Evolutionary conservation across 2,888 invertebrate genomes (phyloP).

Genomic region (Lepidochitona cinerea): DNA sequence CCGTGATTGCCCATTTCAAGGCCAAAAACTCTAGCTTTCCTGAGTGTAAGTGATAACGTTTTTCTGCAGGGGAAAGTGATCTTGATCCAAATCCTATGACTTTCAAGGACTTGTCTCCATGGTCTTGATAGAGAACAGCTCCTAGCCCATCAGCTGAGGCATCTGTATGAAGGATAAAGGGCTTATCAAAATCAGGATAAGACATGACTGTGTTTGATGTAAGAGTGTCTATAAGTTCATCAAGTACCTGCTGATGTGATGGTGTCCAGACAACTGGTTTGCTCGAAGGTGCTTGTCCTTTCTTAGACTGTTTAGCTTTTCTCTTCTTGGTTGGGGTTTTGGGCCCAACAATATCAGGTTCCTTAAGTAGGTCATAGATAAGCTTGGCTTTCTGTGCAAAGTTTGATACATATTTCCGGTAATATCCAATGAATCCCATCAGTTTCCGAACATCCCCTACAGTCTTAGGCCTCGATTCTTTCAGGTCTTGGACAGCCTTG

Average conservation of each 20-base stretch:
- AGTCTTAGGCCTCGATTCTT: not conserved
- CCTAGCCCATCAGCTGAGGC: not conserved
- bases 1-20: not conserved
- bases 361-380: constrained; percentile 4
- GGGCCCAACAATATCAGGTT: not conserved
- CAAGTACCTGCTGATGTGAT: not conserved
- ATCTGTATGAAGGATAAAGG: not conserved
- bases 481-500: not conserved
- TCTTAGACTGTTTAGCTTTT: not conserved
- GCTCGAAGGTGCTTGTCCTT: not conserved
- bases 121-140: not conserved
- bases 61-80: not conserved
- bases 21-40: not conserved
- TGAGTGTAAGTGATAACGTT: not conserved
- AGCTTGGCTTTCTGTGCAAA: constrained; percentile 7
- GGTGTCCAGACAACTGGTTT: not conserved
- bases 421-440: constrained; percentile 6
- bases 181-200: not conserved
- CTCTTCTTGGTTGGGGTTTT: not conserved
- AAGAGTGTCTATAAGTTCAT: not conserved
- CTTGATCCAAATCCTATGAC: not conserved
- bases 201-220: not conserved
- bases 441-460: constrained; percentile 2
- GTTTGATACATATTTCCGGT: not conserved
- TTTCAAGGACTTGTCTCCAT: not conserved